Evolutionary conservation across 2,797 vertebrate genomes (phyloP), one percentile per base, ranked within the genome.

Genomic region (Botia kubotai): DNA sequence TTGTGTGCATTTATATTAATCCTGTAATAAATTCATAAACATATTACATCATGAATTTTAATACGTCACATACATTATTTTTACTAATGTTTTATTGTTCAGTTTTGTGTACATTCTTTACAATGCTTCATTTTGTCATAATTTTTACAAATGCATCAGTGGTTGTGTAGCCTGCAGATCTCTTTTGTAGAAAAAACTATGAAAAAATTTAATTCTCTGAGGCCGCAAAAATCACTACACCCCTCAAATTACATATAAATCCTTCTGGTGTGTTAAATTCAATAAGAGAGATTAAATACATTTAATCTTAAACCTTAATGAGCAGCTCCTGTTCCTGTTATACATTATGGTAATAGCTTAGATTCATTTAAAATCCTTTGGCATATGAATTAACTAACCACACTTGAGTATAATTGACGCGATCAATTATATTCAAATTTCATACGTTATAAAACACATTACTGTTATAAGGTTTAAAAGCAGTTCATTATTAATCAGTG

Each of bases 171-270:
- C 23, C 23, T 26, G 23, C 62, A 6, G 7, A 67, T 66, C 4
- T 19, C 19, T 58, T 77, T 57, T n/a, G 19, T 19, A 43, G 74
- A n/a, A 39, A 36, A 68, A 48, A 48, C 23, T 26, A 26, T 58
- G 21, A 36, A 53, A 76, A 26, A 57, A 77, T 77, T 10, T 43
- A 29, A 69, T 69, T 36, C 21, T 69, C 65, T 55, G 26, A 68
- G 50, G 13, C 33, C 3, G 19, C 57, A 43, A 77, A 67, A 46
- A 8, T 65, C 43, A 65, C 65, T 52, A 65, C 2, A 50, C 46
- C 75, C 36, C 10, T 60, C 43, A 14, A 29, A 77, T 48, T 6
- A 70, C 60, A 60, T 43, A 70, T 48, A 60, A 70, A 70, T 69
- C 53, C 53, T 13, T 46, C 3, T 77, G 21, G 33, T 70, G 60